phyloP scores from a whole-genome alignment of 2,113 vertebrate species.

The Coturnix japonica region DNA sequence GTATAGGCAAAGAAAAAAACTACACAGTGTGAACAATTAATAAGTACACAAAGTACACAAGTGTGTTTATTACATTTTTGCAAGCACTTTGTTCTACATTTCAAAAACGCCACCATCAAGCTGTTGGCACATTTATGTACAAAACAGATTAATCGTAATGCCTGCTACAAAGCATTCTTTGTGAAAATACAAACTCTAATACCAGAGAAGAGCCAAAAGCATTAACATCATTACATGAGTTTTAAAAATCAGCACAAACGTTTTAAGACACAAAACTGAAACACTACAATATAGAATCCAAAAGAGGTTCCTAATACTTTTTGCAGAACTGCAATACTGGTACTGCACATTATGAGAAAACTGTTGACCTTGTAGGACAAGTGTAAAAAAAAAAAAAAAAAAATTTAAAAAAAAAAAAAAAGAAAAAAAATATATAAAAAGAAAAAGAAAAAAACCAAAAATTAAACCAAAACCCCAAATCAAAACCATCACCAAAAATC shows the following conservation, averaged over 20 bases:
- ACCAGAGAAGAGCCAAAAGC: conserved; percentile 88
- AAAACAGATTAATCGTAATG: conserved; percentile 97
- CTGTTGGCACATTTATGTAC: conserved; percentile 99
- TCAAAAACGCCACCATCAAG: conserved; percentile 99
- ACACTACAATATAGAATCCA: conserved; percentile 92
- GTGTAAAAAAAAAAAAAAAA: conserved; percentile 76
- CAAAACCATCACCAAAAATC: conserved; percentile 54
- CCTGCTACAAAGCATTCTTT: conserved; percentile 96
- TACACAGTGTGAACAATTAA: conserved; percentile 57
- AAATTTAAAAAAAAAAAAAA: conserved; percentile 75
- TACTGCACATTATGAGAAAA: conserved; percentile 94
- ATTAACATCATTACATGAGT: conserved; percentile 89
- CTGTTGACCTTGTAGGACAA: conserved; percentile 85
- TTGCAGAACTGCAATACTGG: conserved; percentile 88
- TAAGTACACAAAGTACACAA: conserved; percentile 96
- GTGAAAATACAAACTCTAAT: conserved; percentile 99
- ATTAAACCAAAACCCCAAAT: conserved; percentile 66
- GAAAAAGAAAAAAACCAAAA: conserved; percentile 63
- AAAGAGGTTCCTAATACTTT: conserved; percentile 89
- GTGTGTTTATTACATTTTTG: conserved; percentile 96
- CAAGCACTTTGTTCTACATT: conserved; percentile 99
- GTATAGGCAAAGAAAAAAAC: background rate
- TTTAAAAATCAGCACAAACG: conserved; percentile 94
- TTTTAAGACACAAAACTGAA: conserved; percentile 94
- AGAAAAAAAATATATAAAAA: conserved; percentile 30